Evolutionary conservation across 2,797 vertebrate species (phyloP), one percentile per base, ranked within the genome.

Genomic region (Furcifer pardalis): DNA sequence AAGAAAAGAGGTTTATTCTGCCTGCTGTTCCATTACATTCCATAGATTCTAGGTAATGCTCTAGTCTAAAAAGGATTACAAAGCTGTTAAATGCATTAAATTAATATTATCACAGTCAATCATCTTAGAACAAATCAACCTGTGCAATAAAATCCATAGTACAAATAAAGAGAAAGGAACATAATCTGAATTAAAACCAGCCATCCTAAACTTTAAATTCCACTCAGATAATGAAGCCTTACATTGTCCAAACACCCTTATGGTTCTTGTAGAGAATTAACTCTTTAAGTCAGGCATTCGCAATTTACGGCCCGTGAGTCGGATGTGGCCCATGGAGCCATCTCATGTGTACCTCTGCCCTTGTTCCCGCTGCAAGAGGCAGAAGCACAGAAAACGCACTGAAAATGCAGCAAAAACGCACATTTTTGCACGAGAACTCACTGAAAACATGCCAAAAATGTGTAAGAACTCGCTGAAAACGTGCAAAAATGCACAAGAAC

Each of bases 1-100:
- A 62, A 78, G 42, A 35, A 77, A 84, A 78, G 40, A 40, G 66
- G 62, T 84, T 78, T 71, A 71, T 78, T 71, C 40, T 66, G 78
- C 65, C 74, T 74, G 32, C 71, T 65, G 23, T 84, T 83, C 63
- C 25, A 27, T 52, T 40, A 68, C 23, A 75, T 68, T 30, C 13
- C 52, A n/a, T 8, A 56, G 49, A 66, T 7, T 59, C 13, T 59
- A 81, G 73, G 62, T 68, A n/a, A n/a, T n/a, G 82, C 49, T 77
- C 59, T 40, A 62, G 7, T 35, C 46, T 37, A 52, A 59, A 59
- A 63, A 59, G 76, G 63, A 69, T 81, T 27, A 66, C 15, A 46
- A 85, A 46, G 40, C 72, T 49, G 68, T 76, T 76, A 46, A 52
- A 84, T 46, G 42, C 15, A 69, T 81, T 60, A 60, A 85, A 68